phyloP scores from a whole-genome alignment of 1,140 invertebrate species.

The Dufourea novaeangliae region DNA sequence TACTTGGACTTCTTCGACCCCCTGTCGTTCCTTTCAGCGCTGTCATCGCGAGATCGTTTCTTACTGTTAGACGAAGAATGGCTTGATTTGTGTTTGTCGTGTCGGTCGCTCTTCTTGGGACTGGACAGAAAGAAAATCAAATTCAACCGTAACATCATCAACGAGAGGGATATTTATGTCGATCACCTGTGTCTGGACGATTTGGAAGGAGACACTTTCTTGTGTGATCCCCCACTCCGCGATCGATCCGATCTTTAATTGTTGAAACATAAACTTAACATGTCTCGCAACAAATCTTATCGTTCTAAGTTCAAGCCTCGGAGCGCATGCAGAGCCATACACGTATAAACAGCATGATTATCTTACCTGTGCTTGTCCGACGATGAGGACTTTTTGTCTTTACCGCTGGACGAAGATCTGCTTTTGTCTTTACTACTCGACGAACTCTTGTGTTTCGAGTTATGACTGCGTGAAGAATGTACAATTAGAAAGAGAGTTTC shows the following conservation, averaged over 20 bases:
- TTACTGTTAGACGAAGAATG: conserved; percentile 82
- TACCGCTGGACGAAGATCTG: conserved; percentile 74
- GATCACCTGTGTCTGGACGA: conserved; percentile 81
- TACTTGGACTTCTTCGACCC: conserved; percentile 87
- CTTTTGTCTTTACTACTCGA: conserved; percentile 69
- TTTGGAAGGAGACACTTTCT: conserved; percentile 83
- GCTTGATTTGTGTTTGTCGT: conserved; percentile 74
- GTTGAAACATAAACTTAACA: conserved; percentile 58
- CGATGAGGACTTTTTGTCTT: conserved; percentile 76
- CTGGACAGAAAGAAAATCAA: conserved; percentile 66
- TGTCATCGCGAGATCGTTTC: conserved; percentile 89
- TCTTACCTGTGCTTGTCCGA: conserved; percentile 78
- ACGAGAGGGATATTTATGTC: conserved; percentile 43
- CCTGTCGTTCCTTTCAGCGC: conserved; percentile 85
- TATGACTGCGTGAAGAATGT: conserved; percentile 62
- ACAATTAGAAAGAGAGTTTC: not conserved
- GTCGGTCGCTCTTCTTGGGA: conserved; percentile 80
- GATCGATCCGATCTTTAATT: conserved; percentile 80
- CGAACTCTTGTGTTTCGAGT: conserved; percentile 74
- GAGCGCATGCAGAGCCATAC: conserved; percentile 4
- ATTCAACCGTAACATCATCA: conserved; percentile 39
- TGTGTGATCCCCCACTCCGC: conserved; percentile 81
- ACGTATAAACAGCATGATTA: conserved; percentile 16
- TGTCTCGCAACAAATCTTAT: conserved; percentile 19
- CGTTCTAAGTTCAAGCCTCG: not conserved